Conservation (phyloP, 2,797 vertebrate species). For the Enteromius afrohamiltoni region DNA sequence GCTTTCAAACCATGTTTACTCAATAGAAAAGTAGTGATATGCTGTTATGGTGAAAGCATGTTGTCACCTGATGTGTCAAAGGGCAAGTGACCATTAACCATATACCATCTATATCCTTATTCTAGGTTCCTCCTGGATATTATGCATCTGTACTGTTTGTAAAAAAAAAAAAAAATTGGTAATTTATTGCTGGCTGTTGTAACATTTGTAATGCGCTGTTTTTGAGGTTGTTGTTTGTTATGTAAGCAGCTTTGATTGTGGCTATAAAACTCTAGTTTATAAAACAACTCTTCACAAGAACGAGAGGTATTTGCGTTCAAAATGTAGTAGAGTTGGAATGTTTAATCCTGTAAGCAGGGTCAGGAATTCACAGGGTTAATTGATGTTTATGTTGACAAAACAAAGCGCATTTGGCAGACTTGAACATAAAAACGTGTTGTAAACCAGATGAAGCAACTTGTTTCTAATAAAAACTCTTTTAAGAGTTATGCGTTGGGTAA, state of each 20-base stretch:
- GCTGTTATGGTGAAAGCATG: slow-evolving; percentile 26
- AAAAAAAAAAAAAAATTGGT: too few relatives aligned
- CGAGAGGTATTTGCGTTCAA: slow-evolving; percentile 49
- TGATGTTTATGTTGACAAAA: slow-evolving; percentile 47
- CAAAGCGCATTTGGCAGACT: slow-evolving; percentile 45
- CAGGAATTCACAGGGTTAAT: slow-evolving; percentile 58
- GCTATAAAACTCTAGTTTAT: slow-evolving; percentile 4
- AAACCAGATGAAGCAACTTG: slow-evolving; percentile 16
- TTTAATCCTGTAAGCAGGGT: slow-evolving; percentile 54
- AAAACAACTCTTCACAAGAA: slow-evolving; percentile 46
- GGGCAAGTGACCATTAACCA: slow-evolving; percentile 12
- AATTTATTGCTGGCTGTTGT: neutral
- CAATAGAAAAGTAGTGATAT: slow-evolving; percentile 45
- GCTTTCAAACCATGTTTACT: slow-evolving; percentile 49
- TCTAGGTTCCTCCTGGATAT: neutral
- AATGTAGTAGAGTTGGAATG: slow-evolving; percentile 49
- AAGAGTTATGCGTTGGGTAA: neutral
- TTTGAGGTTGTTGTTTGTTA: slow-evolving; percentile 18
- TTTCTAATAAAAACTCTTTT: slow-evolving; percentile 30
- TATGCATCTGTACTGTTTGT: neutral
- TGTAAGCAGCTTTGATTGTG: slow-evolving; percentile 32
- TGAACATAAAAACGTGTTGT: slow-evolving; percentile 18
- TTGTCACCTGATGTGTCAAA: slow-evolving; percentile 25
- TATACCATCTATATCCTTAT: neutral
- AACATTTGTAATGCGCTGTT: neutral